Conservation (phyloP, 2,888 invertebrate species). For the Petrolisthes cinctipes region DNA sequence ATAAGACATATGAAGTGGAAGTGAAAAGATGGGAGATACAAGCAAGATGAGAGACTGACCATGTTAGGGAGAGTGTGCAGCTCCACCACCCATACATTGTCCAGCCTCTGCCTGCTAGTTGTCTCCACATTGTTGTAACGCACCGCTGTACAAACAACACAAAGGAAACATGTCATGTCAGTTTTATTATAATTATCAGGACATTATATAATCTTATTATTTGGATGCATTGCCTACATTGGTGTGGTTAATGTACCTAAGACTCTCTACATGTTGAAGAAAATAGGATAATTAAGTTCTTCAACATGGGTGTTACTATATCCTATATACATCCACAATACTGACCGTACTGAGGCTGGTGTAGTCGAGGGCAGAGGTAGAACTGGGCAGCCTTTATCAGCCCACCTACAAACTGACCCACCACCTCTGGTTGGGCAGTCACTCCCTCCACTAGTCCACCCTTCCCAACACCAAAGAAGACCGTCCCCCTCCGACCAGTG, state of each 20-base stretch:
- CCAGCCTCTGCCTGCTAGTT: slow-evolving; percentile 19
- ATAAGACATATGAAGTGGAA: background rate
- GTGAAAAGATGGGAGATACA: background rate
- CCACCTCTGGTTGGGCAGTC: slow-evolving; percentile 1
- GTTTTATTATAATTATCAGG: background rate
- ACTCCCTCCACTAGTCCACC: slow-evolving; percentile 31
- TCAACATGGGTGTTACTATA: background rate
- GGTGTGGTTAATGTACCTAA: no score
- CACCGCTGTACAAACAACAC: slow-evolving; percentile 17
- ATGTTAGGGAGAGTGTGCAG: slow-evolving; percentile 23
- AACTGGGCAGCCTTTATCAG: slow-evolving; percentile 28
- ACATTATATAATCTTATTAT: no score
- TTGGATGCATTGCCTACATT: no score
- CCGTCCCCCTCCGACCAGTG: slow-evolving; percentile 20
- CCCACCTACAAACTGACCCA: slow-evolving; percentile 29
- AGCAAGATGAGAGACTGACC: background rate
- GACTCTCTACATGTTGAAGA: no score
- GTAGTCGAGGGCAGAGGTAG: slow-evolving; percentile 30
- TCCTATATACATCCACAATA: no score
- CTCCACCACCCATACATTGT: slow-evolving; percentile 48
- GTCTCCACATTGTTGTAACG: slow-evolving; percentile 38
- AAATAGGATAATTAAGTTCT: background rate
- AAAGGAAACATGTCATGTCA: no score
- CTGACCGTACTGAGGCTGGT: slow-evolving; percentile 39
- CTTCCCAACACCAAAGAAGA: slow-evolving; percentile 30